Evolutionary conservation across 2,797 vertebrate genomes (phyloP).

Genomic region (Scolopax rusticola): DNA sequence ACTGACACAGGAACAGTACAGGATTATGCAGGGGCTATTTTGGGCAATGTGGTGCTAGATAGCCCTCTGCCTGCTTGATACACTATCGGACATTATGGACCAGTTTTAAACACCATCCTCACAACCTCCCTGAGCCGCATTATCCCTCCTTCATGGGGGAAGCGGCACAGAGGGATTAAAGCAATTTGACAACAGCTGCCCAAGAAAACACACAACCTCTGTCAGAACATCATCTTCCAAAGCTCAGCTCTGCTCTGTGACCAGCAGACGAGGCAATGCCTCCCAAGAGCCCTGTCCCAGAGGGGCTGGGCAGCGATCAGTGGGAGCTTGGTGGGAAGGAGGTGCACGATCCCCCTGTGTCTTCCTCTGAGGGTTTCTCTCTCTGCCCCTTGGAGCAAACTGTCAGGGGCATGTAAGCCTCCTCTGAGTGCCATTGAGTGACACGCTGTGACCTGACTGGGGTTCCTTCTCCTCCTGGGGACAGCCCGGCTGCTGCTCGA

Average conservation of each 20-base stretch:
- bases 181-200: background rate
- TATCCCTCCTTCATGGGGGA: background rate
- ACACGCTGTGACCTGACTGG: background rate
- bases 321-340: background rate
- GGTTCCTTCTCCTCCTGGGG: background rate
- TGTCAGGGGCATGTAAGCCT: background rate
- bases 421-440: background rate
- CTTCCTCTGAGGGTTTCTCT: background rate
- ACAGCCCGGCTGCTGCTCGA: background rate
- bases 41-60: background rate
- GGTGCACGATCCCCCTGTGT: background rate
- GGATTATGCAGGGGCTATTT: background rate
- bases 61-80: background rate
- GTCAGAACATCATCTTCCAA: background rate
- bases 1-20: background rate
- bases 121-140: fast-evolving
- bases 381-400: background rate
- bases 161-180: background rate
- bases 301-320: too few relatives aligned
- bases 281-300: background rate
- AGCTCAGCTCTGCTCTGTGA: background rate
- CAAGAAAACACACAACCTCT: background rate
- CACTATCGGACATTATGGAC: background rate
- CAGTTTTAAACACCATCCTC: background rate
- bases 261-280: background rate